Evolutionary conservation across 1,140 invertebrate genomes (phyloP).

Genomic region (Odontomachus brunneus): DNA sequence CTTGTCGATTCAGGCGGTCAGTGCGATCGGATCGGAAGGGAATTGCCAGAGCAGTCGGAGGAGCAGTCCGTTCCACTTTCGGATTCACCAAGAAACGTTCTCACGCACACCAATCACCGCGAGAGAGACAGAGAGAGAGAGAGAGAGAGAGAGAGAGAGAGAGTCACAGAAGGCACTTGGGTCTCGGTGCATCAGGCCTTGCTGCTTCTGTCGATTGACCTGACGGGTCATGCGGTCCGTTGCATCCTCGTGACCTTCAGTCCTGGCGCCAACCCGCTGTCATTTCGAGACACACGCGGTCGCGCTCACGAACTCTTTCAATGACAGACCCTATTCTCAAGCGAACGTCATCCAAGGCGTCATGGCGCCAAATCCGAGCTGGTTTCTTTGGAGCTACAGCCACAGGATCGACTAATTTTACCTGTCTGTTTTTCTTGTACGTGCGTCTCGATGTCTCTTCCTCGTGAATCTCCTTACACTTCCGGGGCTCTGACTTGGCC

Average conservation of each 20-base stretch:
- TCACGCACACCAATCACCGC: constrained; percentile 63
- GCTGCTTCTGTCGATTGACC: not conserved
- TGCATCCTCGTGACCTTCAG: constrained; percentile 67
- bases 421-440: not conserved
- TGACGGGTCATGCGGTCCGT: constrained; percentile 33
- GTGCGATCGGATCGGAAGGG: not conserved
- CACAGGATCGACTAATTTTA: not conserved
- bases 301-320: constrained; percentile 34
- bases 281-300: constrained; percentile 46
- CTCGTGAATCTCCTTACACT: not conserved
- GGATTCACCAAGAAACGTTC: constrained; percentile 52
- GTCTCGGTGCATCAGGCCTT: constrained; percentile 13
- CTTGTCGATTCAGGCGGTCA: no score
- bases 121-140: no score
- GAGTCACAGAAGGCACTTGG: constrained; percentile 61
- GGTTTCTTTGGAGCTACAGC: not conserved
- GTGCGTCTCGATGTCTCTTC: not conserved
- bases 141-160: no score
- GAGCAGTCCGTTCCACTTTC: constrained; percentile 10
- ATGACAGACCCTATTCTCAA: constrained; percentile 42
- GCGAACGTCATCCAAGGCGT: constrained; percentile 8
- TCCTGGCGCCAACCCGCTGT: constrained; percentile 51
- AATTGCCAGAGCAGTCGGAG: not conserved
- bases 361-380: constrained; percentile 45
- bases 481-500: constrained; percentile 26